These are phyloP conservation scores for Heliangelus exortis DNA, from an alignment of 2,797 vertebrate genomes.

Conservation along the genomic window DNA sequence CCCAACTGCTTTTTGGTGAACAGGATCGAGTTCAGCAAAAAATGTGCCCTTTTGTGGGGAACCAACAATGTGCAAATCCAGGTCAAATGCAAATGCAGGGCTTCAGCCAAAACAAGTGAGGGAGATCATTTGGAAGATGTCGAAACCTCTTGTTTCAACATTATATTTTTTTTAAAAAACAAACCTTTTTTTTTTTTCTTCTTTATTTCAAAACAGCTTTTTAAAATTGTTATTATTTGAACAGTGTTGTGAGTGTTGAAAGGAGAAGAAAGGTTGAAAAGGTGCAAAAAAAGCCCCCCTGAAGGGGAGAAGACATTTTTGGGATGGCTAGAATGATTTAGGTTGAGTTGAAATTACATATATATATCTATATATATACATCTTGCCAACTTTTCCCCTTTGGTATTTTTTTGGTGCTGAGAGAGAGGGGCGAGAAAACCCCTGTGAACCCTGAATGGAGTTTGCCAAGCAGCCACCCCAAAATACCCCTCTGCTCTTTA, in stretches of 20 bases:
- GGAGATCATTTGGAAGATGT: conserved; percentile 59
- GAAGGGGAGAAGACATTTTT: background rate
- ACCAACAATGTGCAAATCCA: conserved; percentile 67
- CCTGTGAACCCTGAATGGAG: background rate
- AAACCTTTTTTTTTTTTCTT: background rate
- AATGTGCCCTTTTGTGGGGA: conserved; percentile 68
- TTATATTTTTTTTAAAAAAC: background rate
- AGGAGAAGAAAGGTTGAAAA: conserved; percentile 39
- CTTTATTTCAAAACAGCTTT: conserved; percentile 36
- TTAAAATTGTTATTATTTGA: background rate
- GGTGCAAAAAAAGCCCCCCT: background rate
- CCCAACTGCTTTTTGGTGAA: conserved; percentile 3
- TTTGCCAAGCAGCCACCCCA: background rate
- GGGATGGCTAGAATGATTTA: background rate
- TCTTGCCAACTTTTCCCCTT: background rate
- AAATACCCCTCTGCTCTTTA: background rate
- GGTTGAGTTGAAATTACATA: background rate
- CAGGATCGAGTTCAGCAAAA: background rate
- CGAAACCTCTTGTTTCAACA: conserved; percentile 56
- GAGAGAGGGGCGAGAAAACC: background rate
- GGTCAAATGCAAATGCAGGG: conserved; percentile 66
- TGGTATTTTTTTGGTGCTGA: background rate
- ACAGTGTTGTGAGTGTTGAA: background rate
- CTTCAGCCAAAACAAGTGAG: conserved; percentile 60
- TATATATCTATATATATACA: too few species aligned